Conservation (phyloP, 2,797 vertebrate genomes). For the Synanceia verrucosa region DNA sequence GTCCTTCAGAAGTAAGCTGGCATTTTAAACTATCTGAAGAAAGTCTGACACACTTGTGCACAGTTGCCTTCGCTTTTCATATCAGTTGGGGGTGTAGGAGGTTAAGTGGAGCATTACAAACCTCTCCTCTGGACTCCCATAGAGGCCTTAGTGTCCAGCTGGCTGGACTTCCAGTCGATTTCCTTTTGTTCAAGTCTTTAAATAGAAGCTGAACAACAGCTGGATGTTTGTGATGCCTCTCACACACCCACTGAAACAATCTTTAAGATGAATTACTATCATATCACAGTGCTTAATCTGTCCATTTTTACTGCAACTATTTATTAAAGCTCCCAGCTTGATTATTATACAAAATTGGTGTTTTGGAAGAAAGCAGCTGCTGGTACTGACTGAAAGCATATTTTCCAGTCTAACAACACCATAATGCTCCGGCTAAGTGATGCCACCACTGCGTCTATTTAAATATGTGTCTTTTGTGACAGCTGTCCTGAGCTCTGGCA, state of each 20-base stretch:
- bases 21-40: background rate
- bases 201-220: background rate
- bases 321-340: background rate
- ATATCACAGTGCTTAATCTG: background rate
- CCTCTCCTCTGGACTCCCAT: background rate
- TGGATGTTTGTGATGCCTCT: background rate
- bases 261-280: background rate
- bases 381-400: slow-evolving; percentile 5
- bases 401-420: background rate
- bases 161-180: background rate
- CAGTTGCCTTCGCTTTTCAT: background rate
- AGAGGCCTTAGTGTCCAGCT: background rate
- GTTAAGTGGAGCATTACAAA: slow-evolving; percentile 7
- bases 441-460: slow-evolving; percentile 32
- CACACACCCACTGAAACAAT: slow-evolving; percentile 1
- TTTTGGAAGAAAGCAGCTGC: slow-evolving; percentile 18
- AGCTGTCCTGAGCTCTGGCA: slow-evolving; percentile 7
- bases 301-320: background rate
- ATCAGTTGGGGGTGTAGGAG: background rate
- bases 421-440: slow-evolving; percentile 22
- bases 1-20: slow-evolving; percentile 8
- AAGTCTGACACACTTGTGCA: background rate
- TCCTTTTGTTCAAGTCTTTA: slow-evolving; percentile 6
- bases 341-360: slow-evolving; percentile 16
- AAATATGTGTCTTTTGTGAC: slow-evolving; percentile 44